Evolutionary conservation across 2,113 vertebrate species (phyloP), one percentile per base, ranked within the genome.

Genomic region (Scartelaos histophorus): DNA sequence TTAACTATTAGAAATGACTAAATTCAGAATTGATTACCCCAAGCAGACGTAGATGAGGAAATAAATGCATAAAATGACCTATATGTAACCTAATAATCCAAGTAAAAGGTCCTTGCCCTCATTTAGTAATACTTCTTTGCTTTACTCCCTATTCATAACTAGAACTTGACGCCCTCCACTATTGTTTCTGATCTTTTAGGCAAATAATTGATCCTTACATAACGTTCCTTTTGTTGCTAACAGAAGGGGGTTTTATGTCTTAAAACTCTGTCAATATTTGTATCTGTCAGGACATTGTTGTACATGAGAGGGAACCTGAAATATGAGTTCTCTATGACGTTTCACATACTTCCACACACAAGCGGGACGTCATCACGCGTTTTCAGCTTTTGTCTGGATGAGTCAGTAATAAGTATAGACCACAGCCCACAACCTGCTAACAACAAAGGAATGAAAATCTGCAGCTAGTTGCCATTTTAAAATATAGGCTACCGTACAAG

Each of bases 331-430:
- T 29, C 68, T 51, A 64, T 79, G 80, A 69, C 16, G 34, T 61
- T 43, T 21, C 7, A 3, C 21, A 66, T 66, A 29, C 74, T 49
- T 76, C 76, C n/a, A 83, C 66, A 82, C 81, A 75, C 73, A 38
- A 67, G 7, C 1, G 46, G 54, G 29, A 71, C 69, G 67, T 82
- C 83, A 78, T 34, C 0, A 13, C 13, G 46, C 13, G 46, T 56
- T 57, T 74, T 25, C 21, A 58, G 73, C 47, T 65, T 72, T 65
- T 81, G 78, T 72, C 71, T 73, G 16, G 17, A 29, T 67, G 34
- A 60, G 73, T 78, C 21, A 1, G n/a, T 58, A 64, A 21, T 60
- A 21, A 73, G 64, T 17, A n/a, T 45, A 29, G 38, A 60, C 56
- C 62, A 66, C 56, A 38, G 10, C 67, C 71, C 58, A 67, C 56